A percentile compares a stretch with the other conserved stretches of the same genome.
These are phyloP conservation scores for Umimayanthus kanabou DNA, from an alignment of 92 coral and sea anemone species.

Conservation along the genomic window DNA sequence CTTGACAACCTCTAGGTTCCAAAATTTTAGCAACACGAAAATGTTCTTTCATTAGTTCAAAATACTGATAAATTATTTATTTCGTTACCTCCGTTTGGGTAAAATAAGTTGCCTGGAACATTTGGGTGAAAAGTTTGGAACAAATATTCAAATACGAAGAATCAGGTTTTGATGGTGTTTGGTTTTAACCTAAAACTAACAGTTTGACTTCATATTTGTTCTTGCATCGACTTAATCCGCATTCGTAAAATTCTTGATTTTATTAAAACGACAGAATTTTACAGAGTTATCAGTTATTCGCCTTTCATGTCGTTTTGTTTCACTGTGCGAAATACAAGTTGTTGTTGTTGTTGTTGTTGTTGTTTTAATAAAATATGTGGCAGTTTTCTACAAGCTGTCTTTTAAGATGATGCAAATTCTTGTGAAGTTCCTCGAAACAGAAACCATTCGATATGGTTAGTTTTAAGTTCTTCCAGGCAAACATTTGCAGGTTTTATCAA, in stretches of 20 bases:
- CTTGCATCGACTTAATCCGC: background rate
- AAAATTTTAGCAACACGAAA: constrained; percentile 2
- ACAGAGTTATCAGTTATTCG: background rate
- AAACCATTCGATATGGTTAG: background rate
- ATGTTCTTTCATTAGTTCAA: background rate
- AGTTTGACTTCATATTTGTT: background rate
- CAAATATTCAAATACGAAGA: background rate
- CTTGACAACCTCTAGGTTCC: background rate
- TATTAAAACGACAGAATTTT: background rate
- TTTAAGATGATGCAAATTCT: background rate
- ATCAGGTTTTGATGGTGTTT: background rate
- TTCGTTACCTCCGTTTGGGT: background rate
- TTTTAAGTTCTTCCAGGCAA: background rate
- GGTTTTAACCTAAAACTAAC: background rate
- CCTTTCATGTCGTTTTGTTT: background rate
- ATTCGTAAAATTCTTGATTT: background rate
- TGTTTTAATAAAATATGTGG: background rate
- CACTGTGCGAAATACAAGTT: background rate
- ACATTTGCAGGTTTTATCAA: background rate
- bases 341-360: background rate
- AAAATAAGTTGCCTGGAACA: background rate
- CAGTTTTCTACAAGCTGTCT: background rate
- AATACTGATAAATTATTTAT: background rate
- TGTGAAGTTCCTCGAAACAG: background rate
- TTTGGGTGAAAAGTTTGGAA: background rate